Percentiles rank a stretch among this genome's conserved stretches.
Evolutionary conservation across 2,888 invertebrate genomes (phyloP).

Genomic region (Anagyrus pseudococci): DNA sequence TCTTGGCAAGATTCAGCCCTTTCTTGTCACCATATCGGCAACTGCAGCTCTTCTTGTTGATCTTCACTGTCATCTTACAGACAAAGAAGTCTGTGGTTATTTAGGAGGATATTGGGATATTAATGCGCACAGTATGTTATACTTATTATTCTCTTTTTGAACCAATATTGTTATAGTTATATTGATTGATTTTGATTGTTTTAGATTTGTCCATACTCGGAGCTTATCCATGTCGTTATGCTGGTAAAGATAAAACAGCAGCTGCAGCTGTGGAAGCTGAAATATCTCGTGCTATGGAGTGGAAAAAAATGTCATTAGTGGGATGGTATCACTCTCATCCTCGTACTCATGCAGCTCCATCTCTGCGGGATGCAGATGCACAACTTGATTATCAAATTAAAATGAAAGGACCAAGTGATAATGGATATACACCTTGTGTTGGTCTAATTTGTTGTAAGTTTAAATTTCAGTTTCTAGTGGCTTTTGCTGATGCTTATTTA

Average conservation of each 20-base stretch:
- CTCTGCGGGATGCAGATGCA: conserved; percentile 85
- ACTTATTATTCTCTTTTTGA: too few relatives aligned
- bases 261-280: conserved; percentile 80
- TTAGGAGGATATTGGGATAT: conserved; percentile 95
- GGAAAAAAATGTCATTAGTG: conserved; percentile 79
- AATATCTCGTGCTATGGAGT: conserved; percentile 84
- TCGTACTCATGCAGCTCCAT: conserved; percentile 85
- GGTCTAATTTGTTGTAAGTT: conserved; percentile 89
- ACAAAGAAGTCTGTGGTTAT: conserved; percentile 95
- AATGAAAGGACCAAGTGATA: conserved; percentile 90
- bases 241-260: conserved; percentile 79
- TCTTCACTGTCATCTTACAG: conserved; percentile 93
- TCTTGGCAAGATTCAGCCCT: conserved; percentile 91
- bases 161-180: too few relatives aligned
- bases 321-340: conserved; percentile 98
- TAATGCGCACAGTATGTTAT: conserved; percentile 88
- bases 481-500: background rate
- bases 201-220: conserved; percentile 85
- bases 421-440: conserved; percentile 91
- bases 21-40: conserved; percentile 84
- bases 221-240: conserved; percentile 86
- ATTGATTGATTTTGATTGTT: conserved; percentile 46
- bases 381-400: conserved; percentile 94
- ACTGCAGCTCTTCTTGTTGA: conserved; percentile 88
- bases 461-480: background rate